phyloP scores from a whole-genome alignment of 2,888 invertebrate species.

The Mylabris sibirica region DNA sequence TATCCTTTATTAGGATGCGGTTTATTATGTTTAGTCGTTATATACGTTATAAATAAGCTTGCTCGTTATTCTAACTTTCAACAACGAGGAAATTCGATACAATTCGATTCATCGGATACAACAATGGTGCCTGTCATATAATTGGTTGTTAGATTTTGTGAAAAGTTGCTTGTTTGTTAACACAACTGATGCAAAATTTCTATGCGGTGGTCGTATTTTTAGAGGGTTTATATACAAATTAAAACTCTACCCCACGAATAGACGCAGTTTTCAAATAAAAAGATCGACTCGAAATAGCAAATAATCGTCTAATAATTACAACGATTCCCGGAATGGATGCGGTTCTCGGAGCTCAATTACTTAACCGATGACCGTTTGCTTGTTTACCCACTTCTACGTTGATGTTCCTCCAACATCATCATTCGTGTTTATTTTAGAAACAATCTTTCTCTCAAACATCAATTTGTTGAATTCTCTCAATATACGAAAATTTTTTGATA shows the following conservation, averaged over 20 bases:
- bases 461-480: not conserved
- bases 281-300: slow-evolving; percentile 36
- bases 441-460: slow-evolving; percentile 53
- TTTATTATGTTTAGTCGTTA: slow-evolving; percentile 41
- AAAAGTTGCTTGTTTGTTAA: slow-evolving; percentile 41
- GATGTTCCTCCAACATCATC: slow-evolving; percentile 37
- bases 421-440: slow-evolving; percentile 50
- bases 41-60: slow-evolving; percentile 44
- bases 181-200: slow-evolving; percentile 24
- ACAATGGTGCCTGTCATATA: slow-evolving; percentile 49
- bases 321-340: slow-evolving; percentile 35
- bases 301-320: slow-evolving; percentile 52
- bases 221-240: slow-evolving; percentile 28
- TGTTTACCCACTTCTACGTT: slow-evolving; percentile 57
- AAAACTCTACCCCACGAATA: slow-evolving; percentile 9
- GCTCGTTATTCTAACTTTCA: slow-evolving; percentile 51
- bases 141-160: slow-evolving; percentile 49
- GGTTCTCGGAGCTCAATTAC: slow-evolving; percentile 57
- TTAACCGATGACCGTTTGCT: slow-evolving; percentile 58
- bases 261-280: slow-evolving; percentile 27
- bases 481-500: not conserved
- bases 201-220: not conserved
- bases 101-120: slow-evolving; percentile 47
- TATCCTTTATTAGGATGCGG: slow-evolving; percentile 49
- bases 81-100: slow-evolving; percentile 44